Base-by-base conservation (phyloP, 2,888 invertebrate species). In the Leptarthrus brevirostris region DNA sequence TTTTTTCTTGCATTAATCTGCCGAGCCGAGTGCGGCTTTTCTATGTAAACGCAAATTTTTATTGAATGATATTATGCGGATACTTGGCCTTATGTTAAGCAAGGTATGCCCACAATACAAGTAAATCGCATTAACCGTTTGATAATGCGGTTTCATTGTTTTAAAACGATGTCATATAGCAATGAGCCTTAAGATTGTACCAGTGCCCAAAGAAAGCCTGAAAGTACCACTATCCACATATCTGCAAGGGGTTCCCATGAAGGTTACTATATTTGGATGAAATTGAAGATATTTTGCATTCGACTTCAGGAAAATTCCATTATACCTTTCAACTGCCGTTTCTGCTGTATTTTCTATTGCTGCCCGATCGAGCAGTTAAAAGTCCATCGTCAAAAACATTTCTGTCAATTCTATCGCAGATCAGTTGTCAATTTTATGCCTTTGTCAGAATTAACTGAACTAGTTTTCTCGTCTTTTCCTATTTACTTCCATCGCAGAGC, bases 211-310 rank as follows among this genome's bases (percentile, higher is more conserved):
- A 14, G 64, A 64, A 44, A 44, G 22, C 64, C 24, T 24, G 64
- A 14, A 10, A n/a, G 4, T 26, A 12, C 30, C n/a, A 54, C 64
- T 22, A 20, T 40, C 44, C 40, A 36, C 47, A 26, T 47, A 66
- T 47, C 22, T n/a, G 22, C 14, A 24, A 14, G 64, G n/a, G 47
- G 26, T 66, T 66, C 44, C 47, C 64, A 66, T 66, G 47, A 22
- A 4, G 10, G 30, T 47, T 44, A 47, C 47, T 66, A 66, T 66
- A 66, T 66, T 66, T 66, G 64, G 64, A 12, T 6, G 47, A 66
- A 66, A 66, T 66, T 40, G 47, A 20, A 66, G 47, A 47, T 66
- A 66, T 66, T 66, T 66, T 66, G 64, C 44, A 66, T 66, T 66
- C 22, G 24, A 8, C 26, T 16, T n/a, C 24, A 47, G 47, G 3